These are phyloP conservation scores for Plutella xylostella DNA, from an alignment of 2,888 invertebrate species.

Conservation along the genomic window DNA sequence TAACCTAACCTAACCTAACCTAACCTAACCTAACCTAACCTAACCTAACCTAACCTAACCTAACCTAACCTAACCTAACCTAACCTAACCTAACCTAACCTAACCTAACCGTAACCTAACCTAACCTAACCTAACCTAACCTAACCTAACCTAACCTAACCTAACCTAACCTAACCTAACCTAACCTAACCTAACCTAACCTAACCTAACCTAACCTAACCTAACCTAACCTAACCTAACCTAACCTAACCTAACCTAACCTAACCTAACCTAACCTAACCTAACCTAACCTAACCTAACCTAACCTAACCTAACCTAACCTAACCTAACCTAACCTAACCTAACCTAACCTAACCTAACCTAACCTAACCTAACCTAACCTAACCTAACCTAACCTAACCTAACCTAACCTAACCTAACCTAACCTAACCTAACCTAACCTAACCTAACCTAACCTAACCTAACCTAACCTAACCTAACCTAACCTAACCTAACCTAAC, in stretches of 20 bases:
- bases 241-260: slow-evolving; percentile 15
- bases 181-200: slow-evolving; percentile 14
- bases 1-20: slow-evolving; percentile 11
- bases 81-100: slow-evolving; percentile 14
- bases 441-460: slow-evolving; percentile 14
- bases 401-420: slow-evolving; percentile 12
- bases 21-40: slow-evolving; percentile 11
- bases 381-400: slow-evolving; percentile 10
- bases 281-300: slow-evolving; percentile 13
- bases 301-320: slow-evolving; percentile 12
- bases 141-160: slow-evolving; percentile 14
- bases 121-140: slow-evolving; percentile 14
- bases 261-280: slow-evolving; percentile 16
- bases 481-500: slow-evolving; percentile 12
- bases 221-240: slow-evolving; percentile 14
- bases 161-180: slow-evolving; percentile 14
- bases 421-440: slow-evolving; percentile 14
- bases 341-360: slow-evolving; percentile 9
- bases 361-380: slow-evolving; percentile 5
- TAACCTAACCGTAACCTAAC: slow-evolving; percentile 14
- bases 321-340: slow-evolving; percentile 10
- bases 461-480: slow-evolving; percentile 14
- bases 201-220: slow-evolving; percentile 14
- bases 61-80: slow-evolving; percentile 11
- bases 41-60: slow-evolving; percentile 10